Percentiles rank a stretch among this genome's conserved stretches.
These are phyloP conservation scores for Vandiemenella viatica DNA, from an alignment of 2,888 invertebrate species.

Conservation along the genomic window DNA sequence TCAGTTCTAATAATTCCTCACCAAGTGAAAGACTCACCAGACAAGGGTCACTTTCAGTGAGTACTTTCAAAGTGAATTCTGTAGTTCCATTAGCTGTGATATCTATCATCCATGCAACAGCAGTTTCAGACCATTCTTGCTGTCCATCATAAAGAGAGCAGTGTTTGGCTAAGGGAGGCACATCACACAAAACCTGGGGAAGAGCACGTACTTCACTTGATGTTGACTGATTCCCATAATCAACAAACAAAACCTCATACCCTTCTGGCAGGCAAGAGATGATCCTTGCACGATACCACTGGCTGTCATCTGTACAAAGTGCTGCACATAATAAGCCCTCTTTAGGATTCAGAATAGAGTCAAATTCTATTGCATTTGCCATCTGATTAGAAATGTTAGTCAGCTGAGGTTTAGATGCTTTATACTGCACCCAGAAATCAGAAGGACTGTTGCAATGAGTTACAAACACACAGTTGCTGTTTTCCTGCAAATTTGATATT, in stretches of 20 bases:
- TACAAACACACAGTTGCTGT: too few relatives aligned
- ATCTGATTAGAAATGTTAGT: slow-evolving; percentile 44
- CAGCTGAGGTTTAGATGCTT: slow-evolving; percentile 40
- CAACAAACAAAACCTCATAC: slow-evolving; percentile 47
- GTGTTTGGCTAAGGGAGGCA: slow-evolving; percentile 44
- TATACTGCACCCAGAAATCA: slow-evolving; percentile 60
- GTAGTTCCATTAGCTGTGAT: slow-evolving; percentile 53
- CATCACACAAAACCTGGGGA: slow-evolving; percentile 40
- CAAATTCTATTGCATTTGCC: slow-evolving; percentile 37
- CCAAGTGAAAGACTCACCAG: slow-evolving; percentile 42
- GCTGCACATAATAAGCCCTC: slow-evolving; percentile 54
- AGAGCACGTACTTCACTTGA: slow-evolving; percentile 42
- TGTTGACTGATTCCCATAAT: slow-evolving; percentile 51
- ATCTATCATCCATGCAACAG: slow-evolving; percentile 46
- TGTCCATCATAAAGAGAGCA: slow-evolving; percentile 44
- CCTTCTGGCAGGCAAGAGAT: slow-evolving; percentile 36
- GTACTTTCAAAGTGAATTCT: slow-evolving; percentile 49
- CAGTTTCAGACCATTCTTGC: slow-evolving; percentile 46
- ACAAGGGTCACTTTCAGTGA: slow-evolving; percentile 48
- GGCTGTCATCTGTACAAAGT: slow-evolving; percentile 48
- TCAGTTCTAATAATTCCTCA: neutral
- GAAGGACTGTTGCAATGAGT: slow-evolving; percentile 32
- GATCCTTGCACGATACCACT: slow-evolving; percentile 52
- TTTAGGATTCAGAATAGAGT: slow-evolving; percentile 30
- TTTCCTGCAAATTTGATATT: too few relatives aligned